These are phyloP conservation scores for Phalacrocorax brasilianus DNA, from an alignment of 2,113 vertebrate species.

Conservation along the genomic window DNA sequence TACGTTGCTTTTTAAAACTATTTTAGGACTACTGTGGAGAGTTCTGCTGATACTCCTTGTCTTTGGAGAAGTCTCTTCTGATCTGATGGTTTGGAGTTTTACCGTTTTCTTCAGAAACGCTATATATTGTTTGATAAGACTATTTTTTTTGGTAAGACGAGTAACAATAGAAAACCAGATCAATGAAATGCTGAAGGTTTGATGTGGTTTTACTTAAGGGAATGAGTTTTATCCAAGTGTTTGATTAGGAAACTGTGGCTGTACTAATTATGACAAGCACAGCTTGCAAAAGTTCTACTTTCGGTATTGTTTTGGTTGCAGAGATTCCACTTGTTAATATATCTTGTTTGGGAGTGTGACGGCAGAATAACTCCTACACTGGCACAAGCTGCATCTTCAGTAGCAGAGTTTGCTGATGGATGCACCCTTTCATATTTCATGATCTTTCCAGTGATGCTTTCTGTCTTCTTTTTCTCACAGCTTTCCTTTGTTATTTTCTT, in stretches of 20 bases:
- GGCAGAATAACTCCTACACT: background rate
- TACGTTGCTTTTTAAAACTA: background rate
- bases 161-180: background rate
- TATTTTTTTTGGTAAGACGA: background rate
- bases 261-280: background rate
- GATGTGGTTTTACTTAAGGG: background rate
- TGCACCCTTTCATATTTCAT: background rate
- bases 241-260: background rate
- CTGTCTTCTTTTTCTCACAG: background rate
- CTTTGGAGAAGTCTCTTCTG: conserved; percentile 17
- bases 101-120: background rate
- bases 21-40: background rate
- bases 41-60: background rate
- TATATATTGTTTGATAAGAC: background rate
- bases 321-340: background rate
- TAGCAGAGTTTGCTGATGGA: background rate
- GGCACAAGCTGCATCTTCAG: background rate
- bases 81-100: conserved; percentile 28
- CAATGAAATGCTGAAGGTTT: background rate
- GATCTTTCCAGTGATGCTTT: background rate
- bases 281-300: background rate
- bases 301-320: background rate
- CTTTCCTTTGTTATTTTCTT: background rate
- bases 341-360: background rate
- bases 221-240: background rate